These are phyloP conservation scores for Petrocephalus zakoni DNA, from an alignment of 2,113 vertebrate genomes.

Conservation along the genomic window DNA sequence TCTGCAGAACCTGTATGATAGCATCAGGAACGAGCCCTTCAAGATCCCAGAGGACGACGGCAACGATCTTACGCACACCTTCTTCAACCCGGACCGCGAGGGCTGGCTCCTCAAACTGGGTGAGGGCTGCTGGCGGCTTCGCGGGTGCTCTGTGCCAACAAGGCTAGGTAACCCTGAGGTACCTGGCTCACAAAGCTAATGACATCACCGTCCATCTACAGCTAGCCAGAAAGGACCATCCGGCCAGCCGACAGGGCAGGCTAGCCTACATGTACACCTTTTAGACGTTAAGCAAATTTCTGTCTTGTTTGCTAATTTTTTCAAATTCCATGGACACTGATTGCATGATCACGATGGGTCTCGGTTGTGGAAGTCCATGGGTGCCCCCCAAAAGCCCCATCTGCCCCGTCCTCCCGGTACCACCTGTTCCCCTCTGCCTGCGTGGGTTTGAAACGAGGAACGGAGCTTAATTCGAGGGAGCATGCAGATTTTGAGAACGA, in stretches of 20 bases:
- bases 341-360: background rate
- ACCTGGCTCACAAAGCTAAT: background rate
- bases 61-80: conserved; percentile 94
- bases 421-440: background rate
- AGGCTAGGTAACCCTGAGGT: background rate
- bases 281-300: background rate
- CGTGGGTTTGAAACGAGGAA: background rate
- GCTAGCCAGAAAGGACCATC: background rate
- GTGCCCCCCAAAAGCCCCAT: background rate
- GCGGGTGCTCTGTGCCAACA: background rate
- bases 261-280: background rate
- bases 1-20: conserved; percentile 87
- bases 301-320: background rate
- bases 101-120: conserved; percentile 95
- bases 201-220: background rate
- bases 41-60: conserved; percentile 96
- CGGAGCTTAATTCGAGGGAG: background rate
- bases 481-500: background rate
- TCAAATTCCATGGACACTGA: background rate
- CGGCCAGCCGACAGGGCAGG: background rate
- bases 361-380: background rate
- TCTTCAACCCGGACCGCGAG: conserved; percentile 95
- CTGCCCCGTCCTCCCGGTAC: background rate
- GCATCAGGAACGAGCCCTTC: conserved; percentile 96
- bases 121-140: conserved; percentile 42